Base-by-base conservation (phyloP, 2,113 vertebrate genomes). In the Oryctolagus cuniculus region DNA sequence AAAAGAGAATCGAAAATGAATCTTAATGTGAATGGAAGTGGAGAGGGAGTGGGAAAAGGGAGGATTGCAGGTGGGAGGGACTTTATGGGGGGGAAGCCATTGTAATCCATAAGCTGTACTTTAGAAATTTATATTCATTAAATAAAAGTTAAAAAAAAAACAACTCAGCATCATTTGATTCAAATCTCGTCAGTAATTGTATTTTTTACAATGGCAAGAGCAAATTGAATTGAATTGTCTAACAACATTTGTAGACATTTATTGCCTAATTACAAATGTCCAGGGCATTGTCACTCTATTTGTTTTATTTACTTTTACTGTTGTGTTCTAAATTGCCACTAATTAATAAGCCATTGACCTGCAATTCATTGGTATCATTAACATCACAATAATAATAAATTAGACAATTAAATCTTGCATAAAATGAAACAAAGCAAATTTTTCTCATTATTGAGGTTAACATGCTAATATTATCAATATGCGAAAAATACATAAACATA, bases 221-320 rank as follows among this genome's bases (percentile, higher is more conserved):
- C 34, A 1, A 92, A 93, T 72, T 92, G 70, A 22, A 93, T 84
- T 86, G 11, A 22, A 88, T 34, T 84, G 8, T 13, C 36, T 90
- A 66, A 63, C 85, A 74, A 75, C 3, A 63, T 44, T 77, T 90
- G 5, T 87, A 88, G 1, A 4, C 25, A 82, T 61, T 75, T 86
- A 25, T 91, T 89, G 13, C 16, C 53, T 34, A 92, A 70, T 67
- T 25, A 96, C 1, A 93, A 29, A 75, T 87, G 16, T 17, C 38
- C 91, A 44, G 49, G 78, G 24, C 0, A 8, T 55, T 51, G 55
- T 96, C 6, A 21, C 36, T 58, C 69, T 88, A 69, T 85, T 36
- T 94, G 27, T 82, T 96, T 95, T 0, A 77, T 93, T 96, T 92
- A 89, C 0, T 88, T 93, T 96, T 91, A 89, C 0, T 88, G 34